These are phyloP conservation scores for Halichoerus grypus DNA, from an alignment of 2,113 vertebrate genomes.

Conservation along the genomic window DNA sequence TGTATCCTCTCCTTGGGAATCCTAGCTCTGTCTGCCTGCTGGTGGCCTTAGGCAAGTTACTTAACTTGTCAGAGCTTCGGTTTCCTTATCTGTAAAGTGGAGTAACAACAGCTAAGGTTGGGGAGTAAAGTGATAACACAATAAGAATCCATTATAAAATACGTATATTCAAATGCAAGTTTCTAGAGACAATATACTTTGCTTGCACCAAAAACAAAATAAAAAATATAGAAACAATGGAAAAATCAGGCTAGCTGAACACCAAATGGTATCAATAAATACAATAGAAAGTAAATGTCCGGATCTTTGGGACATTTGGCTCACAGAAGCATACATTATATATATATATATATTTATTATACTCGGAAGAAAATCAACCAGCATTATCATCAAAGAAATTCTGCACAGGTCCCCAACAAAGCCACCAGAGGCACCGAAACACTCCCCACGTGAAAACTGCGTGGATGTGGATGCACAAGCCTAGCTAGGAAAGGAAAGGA, in stretches of 20 bases:
- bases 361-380: slow-evolving; percentile 9
- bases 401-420: neutral
- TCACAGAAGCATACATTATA: neutral
- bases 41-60: neutral
- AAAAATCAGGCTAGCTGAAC: neutral
- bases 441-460: neutral
- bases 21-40: neutral
- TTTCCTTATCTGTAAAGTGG: neutral
- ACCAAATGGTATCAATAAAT: neutral
- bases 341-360: neutral
- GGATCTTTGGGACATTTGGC: neutral
- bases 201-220: neutral
- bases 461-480: neutral
- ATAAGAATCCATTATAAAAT: neutral
- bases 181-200: neutral
- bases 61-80: neutral
- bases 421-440: neutral
- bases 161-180: neutral
- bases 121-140: neutral
- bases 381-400: neutral
- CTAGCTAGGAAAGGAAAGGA: neutral
- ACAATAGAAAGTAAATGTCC: neutral
- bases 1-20: neutral
- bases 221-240: neutral
- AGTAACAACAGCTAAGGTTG: neutral